Percentiles rank a stretch among this genome's conserved stretches.
These are phyloP conservation scores for Dorcus parallelipipedus DNA, from an alignment of 2,888 invertebrate genomes.

Conservation along the genomic window DNA sequence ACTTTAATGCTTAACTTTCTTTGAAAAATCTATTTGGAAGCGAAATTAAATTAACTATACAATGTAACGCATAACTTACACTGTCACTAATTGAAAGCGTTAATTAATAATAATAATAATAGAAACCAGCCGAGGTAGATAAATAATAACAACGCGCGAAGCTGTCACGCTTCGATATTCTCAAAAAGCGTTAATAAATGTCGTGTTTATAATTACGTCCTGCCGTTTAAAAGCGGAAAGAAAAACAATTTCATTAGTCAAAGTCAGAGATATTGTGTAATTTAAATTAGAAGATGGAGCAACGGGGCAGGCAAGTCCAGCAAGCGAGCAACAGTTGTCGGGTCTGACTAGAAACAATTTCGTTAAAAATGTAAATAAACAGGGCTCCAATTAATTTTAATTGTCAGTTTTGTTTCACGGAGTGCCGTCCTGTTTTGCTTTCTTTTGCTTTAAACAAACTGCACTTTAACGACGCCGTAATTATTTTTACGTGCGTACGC, in stretches of 20 bases:
- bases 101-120: too few species aligned
- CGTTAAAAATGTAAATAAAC: slow-evolving; percentile 28
- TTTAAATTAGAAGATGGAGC: too few species aligned
- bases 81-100: too few species aligned
- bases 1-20: too few species aligned
- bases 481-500: background rate
- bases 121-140: too few species aligned
- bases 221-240: background rate
- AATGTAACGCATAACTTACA: too few species aligned
- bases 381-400: slow-evolving; percentile 34
- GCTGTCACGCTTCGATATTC: too few species aligned
- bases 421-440: background rate
- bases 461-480: background rate
- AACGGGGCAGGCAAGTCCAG: background rate
- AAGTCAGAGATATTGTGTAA: background rate
- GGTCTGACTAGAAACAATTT: slow-evolving; percentile 18
- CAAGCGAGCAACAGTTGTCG: slow-evolving; percentile 12
- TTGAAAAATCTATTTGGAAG: too few species aligned
- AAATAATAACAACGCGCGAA: too few species aligned
- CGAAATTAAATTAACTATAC: too few species aligned
- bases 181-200: too few species aligned
- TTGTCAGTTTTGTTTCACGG: slow-evolving; percentile 27
- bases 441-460: background rate
- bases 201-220: too few species aligned
- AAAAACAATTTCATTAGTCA: background rate